phyloP scores from a whole-genome alignment of 2,888 invertebrate species.

The Drosophila anomalipes region DNA sequence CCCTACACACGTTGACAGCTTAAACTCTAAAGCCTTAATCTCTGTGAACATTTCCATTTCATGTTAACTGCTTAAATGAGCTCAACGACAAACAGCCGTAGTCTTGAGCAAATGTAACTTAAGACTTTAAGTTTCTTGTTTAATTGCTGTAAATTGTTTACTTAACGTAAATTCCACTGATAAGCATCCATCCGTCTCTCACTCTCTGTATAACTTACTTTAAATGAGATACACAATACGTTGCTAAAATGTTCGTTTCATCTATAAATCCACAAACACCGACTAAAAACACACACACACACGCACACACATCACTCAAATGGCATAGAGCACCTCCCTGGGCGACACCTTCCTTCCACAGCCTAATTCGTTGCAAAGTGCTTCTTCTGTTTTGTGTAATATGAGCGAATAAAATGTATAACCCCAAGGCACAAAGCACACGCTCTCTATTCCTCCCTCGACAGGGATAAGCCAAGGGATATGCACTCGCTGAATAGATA shows the following conservation, averaged over 20 bases:
- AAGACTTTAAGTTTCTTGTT: slow-evolving; percentile 5
- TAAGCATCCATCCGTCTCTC: not conserved
- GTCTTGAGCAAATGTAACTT: slow-evolving; percentile 2
- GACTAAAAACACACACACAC: not conserved
- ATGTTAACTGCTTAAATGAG: not conserved
- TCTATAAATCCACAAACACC: slow-evolving; percentile 61
- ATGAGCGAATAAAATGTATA: slow-evolving; percentile 64
- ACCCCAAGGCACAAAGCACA: slow-evolving; percentile 62
- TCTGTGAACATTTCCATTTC: not conserved
- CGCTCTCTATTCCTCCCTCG: slow-evolving; percentile 23
- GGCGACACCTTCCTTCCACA: slow-evolving; percentile 25
- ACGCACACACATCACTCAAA: slow-evolving; percentile 21
- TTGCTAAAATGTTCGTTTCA: slow-evolving; percentile 31
- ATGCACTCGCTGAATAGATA: slow-evolving; percentile 39
- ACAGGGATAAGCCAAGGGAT: slow-evolving; percentile 71
- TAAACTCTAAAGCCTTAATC: slow-evolving; percentile 6
- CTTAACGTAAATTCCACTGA: slow-evolving; percentile 9
- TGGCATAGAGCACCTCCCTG: slow-evolving; percentile 1
- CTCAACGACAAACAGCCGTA: not conserved
- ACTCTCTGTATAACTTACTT: not conserved
- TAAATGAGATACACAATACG: slow-evolving; percentile 7
- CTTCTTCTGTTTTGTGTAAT: slow-evolving; percentile 73
- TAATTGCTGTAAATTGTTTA: slow-evolving; percentile 8
- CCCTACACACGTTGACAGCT: slow-evolving; percentile 1
- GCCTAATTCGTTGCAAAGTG: slow-evolving; percentile 74